Percentiles rank a stretch among this genome's conserved stretches.
Conservation (phyloP, 2,113 vertebrate species). For the Malurus elegans region DNA sequence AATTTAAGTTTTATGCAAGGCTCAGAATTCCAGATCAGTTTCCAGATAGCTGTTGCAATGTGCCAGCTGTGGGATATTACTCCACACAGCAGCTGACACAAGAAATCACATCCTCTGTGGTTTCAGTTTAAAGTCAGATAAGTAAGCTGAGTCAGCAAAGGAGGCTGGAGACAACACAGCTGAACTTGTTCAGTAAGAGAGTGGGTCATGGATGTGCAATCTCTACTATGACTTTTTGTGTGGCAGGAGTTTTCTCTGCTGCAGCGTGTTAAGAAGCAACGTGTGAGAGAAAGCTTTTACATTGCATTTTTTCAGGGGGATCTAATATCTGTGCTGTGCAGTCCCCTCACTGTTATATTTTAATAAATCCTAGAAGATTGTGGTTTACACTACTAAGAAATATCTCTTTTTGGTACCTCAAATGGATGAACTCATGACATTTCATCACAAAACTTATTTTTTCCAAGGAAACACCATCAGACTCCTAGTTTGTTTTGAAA, state of each 20-base stretch:
- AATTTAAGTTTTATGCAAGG: neutral
- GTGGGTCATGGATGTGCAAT: rapidly evolving
- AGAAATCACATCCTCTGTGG: rapidly evolving
- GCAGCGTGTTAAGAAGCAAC: neutral
- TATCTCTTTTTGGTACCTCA: neutral
- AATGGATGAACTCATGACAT: neutral
- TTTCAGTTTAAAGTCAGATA: neutral
- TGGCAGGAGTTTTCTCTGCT: neutral
- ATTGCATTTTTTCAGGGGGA: neutral
- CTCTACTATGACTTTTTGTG: neutral
- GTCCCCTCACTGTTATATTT: neutral
- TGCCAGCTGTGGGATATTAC: neutral
- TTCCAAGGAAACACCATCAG: neutral
- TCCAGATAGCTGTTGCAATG: neutral
- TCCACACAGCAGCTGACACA: neutral
- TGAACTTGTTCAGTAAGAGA: neutral
- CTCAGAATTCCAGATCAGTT: neutral
- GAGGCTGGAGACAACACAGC: neutral
- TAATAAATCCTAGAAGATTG: neutral
- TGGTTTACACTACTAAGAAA: neutral
- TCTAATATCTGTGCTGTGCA: neutral
- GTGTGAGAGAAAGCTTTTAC: neutral
- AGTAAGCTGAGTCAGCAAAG: neutral
- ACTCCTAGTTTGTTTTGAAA: neutral
- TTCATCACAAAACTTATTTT: neutral